Evolutionary conservation across 1,140 invertebrate species (phyloP).

Genomic region (Drosophila pallidifrons): DNA sequence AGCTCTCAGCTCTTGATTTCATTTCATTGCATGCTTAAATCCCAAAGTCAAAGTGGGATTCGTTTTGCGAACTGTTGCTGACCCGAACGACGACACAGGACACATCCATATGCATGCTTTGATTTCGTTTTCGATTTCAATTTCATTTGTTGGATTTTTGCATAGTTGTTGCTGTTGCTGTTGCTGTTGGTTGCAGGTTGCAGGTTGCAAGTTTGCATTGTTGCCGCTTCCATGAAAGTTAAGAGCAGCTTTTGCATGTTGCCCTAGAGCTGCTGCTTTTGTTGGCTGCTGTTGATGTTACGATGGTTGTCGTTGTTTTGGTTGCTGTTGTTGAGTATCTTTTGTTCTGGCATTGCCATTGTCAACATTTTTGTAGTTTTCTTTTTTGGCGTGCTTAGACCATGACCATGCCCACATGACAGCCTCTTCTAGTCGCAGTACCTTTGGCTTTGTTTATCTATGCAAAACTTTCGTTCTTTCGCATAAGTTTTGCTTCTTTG

Average conservation of each 20-base stretch:
- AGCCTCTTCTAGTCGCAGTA: slow-evolving; percentile 22
- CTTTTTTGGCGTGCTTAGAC: not conserved
- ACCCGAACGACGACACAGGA: slow-evolving; percentile 13
- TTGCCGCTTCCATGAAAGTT: slow-evolving; percentile 40
- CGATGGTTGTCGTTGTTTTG: not conserved
- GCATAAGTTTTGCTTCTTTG: slow-evolving; percentile 38
- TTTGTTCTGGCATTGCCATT: slow-evolving; percentile 49
- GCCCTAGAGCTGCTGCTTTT: slow-evolving; percentile 23
- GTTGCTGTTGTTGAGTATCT: slow-evolving; percentile 25
- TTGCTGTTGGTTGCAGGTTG: slow-evolving; percentile 21
- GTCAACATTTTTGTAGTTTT: slow-evolving; percentile 48
- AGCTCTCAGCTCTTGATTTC: slow-evolving; percentile 45
- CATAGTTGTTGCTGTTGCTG: slow-evolving; percentile 6
- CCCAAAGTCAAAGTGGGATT: not conserved
- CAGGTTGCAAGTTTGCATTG: slow-evolving; percentile 19
- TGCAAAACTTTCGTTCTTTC: slow-evolving; percentile 52
- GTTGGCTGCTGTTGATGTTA: slow-evolving; percentile 15
- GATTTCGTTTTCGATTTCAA: slow-evolving; percentile 79
- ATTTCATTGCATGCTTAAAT: slow-evolving; percentile 38
- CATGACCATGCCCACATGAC: slow-evolving; percentile 40
- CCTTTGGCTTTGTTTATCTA: slow-evolving; percentile 51
- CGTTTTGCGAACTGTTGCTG: slow-evolving; percentile 5
- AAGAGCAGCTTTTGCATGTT: slow-evolving; percentile 39
- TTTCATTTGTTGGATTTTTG: slow-evolving; percentile 71
- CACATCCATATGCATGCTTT: slow-evolving; percentile 76